These are phyloP conservation scores for Fregetta grallaria DNA, from an alignment of 2,113 vertebrate species.

Conservation along the genomic window DNA sequence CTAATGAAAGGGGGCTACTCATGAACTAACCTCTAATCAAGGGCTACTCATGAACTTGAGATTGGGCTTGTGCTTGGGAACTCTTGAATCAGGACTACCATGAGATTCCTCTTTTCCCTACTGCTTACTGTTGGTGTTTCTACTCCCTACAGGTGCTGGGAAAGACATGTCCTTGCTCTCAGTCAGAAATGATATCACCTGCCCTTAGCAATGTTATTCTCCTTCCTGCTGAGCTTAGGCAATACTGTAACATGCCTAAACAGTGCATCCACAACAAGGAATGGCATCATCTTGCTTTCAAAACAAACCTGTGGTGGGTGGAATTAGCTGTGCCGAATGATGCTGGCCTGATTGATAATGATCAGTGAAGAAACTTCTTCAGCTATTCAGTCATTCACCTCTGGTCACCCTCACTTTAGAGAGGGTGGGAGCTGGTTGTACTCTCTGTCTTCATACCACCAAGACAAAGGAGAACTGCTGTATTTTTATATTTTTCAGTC, in stretches of 20 bases:
- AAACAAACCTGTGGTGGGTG: slow-evolving; percentile 59
- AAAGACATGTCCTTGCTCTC: slow-evolving; percentile 6
- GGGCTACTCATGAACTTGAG: neutral
- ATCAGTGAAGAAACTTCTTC: slow-evolving; percentile 49
- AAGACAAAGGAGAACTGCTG: neutral
- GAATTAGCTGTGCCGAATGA: slow-evolving; percentile 22
- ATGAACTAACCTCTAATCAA: neutral
- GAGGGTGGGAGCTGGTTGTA: neutral
- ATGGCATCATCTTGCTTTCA: slow-evolving; percentile 62
- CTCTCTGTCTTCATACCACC: neutral
- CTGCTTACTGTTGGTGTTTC: neutral
- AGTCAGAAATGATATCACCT: slow-evolving; percentile 39
- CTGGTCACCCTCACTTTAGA: neutral
- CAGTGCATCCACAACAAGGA: slow-evolving; percentile 53
- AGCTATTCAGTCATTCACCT: slow-evolving; percentile 32
- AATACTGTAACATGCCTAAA: slow-evolving; percentile 59
- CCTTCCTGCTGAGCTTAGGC: slow-evolving; percentile 44
- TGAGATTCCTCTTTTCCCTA: neutral
- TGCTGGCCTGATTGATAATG: neutral
- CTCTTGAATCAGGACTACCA: neutral
- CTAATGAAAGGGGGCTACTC: neutral
- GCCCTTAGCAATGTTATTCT: slow-evolving; percentile 48
- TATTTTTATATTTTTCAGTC: neutral
- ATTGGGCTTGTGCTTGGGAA: neutral
- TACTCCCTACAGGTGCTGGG: neutral